Percentiles rank a stretch among this genome's conserved stretches.
phyloP scores from a whole-genome alignment of 2,797 vertebrate genomes.

The Crenuchus spilurus region DNA sequence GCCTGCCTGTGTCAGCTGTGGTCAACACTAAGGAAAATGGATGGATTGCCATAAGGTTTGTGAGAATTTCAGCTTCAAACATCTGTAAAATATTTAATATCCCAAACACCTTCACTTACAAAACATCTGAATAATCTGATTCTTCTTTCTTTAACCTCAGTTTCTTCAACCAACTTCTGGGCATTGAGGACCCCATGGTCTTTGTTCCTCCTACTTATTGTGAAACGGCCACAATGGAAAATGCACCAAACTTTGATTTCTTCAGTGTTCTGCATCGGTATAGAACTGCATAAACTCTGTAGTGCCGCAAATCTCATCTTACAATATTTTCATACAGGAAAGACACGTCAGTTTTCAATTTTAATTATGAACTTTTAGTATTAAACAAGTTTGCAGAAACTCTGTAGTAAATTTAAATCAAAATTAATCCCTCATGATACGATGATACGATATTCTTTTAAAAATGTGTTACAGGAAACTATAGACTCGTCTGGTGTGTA shows the following conservation, averaged over 20 bases:
- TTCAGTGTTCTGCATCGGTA: not conserved
- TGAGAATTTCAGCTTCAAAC: not conserved
- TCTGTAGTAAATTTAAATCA: too few species aligned
- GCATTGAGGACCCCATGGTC: conserved; percentile 1
- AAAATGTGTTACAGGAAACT: too few species aligned
- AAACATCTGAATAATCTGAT: not conserved
- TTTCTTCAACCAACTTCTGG: conserved; percentile 32
- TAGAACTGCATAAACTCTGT: too few species aligned
- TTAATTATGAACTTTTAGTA: too few species aligned
- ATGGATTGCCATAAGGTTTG: conserved; percentile 4
- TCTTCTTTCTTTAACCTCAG: not conserved
- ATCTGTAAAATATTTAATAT: not conserved
- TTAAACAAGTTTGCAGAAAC: too few species aligned
- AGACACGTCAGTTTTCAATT: too few species aligned
- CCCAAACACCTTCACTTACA: not conserved
- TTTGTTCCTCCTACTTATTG: conserved; percentile 12
- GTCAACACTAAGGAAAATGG: not conserved
- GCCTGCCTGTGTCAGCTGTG: conserved; percentile 8
- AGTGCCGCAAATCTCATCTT: too few species aligned
- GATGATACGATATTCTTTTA: too few species aligned
- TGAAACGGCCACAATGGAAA: not conserved
- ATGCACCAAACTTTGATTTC: conserved; percentile 12
- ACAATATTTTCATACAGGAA: too few species aligned
- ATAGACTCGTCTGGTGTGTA: too few species aligned
- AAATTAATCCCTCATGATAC: too few species aligned